These are phyloP conservation scores for Phymatocera aterrima DNA, from an alignment of 2,888 invertebrate genomes.

Conservation along the genomic window DNA sequence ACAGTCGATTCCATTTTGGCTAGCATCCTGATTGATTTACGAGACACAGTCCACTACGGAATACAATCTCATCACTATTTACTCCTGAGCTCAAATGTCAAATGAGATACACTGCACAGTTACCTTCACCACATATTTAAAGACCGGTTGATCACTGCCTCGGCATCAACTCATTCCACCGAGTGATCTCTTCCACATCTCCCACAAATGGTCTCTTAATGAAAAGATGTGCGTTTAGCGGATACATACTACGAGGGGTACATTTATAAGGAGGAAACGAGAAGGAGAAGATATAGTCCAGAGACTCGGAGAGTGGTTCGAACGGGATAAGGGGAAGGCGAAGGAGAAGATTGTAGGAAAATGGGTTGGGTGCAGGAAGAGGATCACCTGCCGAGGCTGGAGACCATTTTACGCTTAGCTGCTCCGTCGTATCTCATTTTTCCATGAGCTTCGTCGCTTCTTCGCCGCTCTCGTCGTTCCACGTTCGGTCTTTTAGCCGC, in stretches of 20 bases:
- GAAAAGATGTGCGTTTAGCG: not conserved
- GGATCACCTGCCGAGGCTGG: slow-evolving; percentile 51
- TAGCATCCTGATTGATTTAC: not conserved
- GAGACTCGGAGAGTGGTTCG: slow-evolving; percentile 49
- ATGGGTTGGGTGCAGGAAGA: slow-evolving; percentile 46
- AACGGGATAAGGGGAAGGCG: slow-evolving; percentile 36
- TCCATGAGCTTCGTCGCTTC: slow-evolving; percentile 58
- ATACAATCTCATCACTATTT: not conserved
- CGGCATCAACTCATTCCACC: slow-evolving; percentile 9
- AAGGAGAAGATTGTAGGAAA: slow-evolving; percentile 29
- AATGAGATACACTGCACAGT: not conserved
- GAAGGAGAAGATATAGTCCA: slow-evolving; percentile 29
- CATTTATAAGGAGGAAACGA: not conserved
- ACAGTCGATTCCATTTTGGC: slow-evolving; percentile 35
- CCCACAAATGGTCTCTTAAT: not conserved
- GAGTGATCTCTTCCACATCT: not conserved
- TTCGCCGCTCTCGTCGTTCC: slow-evolving; percentile 47
- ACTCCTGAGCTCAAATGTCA: not conserved
- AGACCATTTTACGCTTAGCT: slow-evolving; percentile 72
- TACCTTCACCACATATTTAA: not conserved
- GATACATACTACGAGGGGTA: not conserved
- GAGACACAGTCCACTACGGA: not conserved
- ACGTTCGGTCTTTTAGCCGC: slow-evolving; percentile 49
- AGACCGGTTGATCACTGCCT: not conserved
- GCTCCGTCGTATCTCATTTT: slow-evolving; percentile 71